phyloP scores from a whole-genome alignment of 2,797 vertebrate genomes.

The Mycteria americana region DNA sequence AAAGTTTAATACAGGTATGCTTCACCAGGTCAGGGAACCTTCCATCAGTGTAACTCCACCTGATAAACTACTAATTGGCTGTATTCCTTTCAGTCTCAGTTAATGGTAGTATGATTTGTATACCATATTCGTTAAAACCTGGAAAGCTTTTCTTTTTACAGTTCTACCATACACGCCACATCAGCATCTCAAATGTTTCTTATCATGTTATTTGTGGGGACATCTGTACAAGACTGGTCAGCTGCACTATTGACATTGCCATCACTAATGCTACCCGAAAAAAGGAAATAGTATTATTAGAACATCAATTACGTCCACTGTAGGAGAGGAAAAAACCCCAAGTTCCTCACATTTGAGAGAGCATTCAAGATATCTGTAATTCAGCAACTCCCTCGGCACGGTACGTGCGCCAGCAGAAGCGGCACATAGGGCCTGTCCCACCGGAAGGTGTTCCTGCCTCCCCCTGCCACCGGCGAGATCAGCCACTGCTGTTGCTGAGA shows the following conservation, averaged over 20 bases:
- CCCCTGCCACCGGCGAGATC: not conserved
- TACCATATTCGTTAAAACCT: not conserved
- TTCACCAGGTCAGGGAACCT: not conserved
- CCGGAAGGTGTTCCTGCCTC: not conserved
- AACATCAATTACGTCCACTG: fast-evolving
- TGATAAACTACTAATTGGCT: not conserved
- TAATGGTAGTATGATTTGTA: not conserved
- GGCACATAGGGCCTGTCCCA: fast-evolving
- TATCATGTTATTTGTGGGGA: not conserved
- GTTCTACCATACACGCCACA: not conserved
- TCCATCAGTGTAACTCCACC: not conserved
- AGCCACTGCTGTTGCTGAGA: not conserved
- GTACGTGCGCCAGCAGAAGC: not conserved
- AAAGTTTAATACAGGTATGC: not conserved
- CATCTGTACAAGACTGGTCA: not conserved
- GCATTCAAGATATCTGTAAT: fast-evolving
- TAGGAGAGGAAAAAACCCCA: not conserved
- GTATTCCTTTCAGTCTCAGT: not conserved
- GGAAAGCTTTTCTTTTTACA: not conserved
- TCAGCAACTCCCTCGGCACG: fast-evolving
- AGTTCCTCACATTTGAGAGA: fast-evolving
- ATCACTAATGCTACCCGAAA: not conserved
- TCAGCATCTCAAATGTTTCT: not conserved
- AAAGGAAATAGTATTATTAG: too few relatives aligned
- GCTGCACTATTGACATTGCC: not conserved